Conservation (phyloP, 2,113 vertebrate species). For the Pycnonotus jocosus region DNA sequence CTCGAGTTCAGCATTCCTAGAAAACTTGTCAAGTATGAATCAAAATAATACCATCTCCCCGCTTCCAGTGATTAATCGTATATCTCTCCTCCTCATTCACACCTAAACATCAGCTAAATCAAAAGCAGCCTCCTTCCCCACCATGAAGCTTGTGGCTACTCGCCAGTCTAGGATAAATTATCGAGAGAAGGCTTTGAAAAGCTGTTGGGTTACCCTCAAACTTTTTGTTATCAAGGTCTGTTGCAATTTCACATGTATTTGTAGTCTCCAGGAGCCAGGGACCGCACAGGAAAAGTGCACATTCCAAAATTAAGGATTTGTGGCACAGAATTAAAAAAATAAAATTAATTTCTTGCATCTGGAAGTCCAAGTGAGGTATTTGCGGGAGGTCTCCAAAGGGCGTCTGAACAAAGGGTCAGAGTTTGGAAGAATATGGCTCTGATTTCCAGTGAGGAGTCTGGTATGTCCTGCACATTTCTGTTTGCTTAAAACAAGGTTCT, state of each 20-base stretch:
- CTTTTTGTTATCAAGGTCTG: constrained; percentile 12
- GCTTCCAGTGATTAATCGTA: constrained; percentile 67
- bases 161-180: constrained; percentile 42
- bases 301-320: constrained; percentile 49
- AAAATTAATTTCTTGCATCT: constrained; percentile 53
- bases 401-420: constrained; percentile 44
- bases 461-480: constrained; percentile 41
- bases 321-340: constrained; percentile 56
- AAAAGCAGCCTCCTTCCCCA: constrained; percentile 52
- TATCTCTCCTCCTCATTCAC: constrained; percentile 73
- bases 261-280: constrained; percentile 18
- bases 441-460: constrained; percentile 43
- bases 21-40: constrained; percentile 80
- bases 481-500: constrained; percentile 27
- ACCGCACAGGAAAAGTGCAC: constrained; percentile 32
- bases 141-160: neutral
- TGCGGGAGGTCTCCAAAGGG: constrained; percentile 56
- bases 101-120: constrained; percentile 75
- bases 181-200: constrained; percentile 35
- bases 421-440: constrained; percentile 40
- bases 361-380: constrained; percentile 48
- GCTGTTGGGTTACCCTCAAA: constrained; percentile 26
- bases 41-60: constrained; percentile 78
- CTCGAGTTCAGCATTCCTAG: constrained; percentile 73
- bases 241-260: constrained; percentile 39